Evolutionary conservation across 2,888 invertebrate species (phyloP), one percentile per base, ranked within the genome.

Genomic region (Pyrgus malvae): DNA sequence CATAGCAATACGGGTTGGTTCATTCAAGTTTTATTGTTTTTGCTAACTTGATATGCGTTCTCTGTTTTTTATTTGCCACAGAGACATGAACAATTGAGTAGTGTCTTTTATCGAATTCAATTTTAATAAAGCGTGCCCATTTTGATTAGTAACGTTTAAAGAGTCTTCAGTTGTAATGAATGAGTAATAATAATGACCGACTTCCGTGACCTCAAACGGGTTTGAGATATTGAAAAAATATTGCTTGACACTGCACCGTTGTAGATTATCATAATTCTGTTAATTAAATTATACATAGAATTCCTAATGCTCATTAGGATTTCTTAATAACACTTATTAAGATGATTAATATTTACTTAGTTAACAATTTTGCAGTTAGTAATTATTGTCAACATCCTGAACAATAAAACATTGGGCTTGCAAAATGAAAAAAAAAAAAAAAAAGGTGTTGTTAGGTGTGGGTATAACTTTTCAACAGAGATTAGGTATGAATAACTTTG

Each of bases 1-100:
- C 58, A 27, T 57, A 7, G 55, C 16, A 35, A 29, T 50, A 57
- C 50, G 51, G 38, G 55, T 53, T 54, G 23, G 2, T 35, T 17
- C 12, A 9, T 33, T 50, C 6, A 41, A 23, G 7, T 21, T 40
- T 31, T 41, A 16, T 17, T 40, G 48, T 40, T 40, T 42, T 33
- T 35, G 23, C 29, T 33, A 23, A 50, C 40, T 21, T 8, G 33
- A 31, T 41, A 41, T 31, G 31, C 49, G 29, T 41, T 49, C 49
- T 31, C 12, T 38, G 27, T 33, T 48, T 16, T 48, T 48, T 48
- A n/a, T 48, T 44, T 16, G 16, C 9, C 42, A 37, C 37, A n/a
- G 45, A 33, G 17, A n/a, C 37, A n/a, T 17, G 37, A 37, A 17
- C 12, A 33, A 33, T 46, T 46, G 33, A 33, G 19, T 46, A 21